Evolutionary conservation across 23 tunicate species (phyloP), one percentile per base, ranked within the genome.

Genomic region (Trididemnum nubilum): DNA sequence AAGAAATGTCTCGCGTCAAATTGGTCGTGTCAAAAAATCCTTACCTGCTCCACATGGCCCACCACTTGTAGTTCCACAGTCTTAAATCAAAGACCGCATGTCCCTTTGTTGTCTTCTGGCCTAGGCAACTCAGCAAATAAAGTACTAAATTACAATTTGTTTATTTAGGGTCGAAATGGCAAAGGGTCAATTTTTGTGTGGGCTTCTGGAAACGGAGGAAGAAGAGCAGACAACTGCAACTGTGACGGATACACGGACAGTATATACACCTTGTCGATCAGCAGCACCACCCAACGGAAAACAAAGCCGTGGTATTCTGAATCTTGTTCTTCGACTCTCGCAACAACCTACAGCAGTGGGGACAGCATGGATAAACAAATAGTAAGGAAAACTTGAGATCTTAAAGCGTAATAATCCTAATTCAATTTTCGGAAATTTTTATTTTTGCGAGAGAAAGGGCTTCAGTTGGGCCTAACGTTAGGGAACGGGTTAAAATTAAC

Each of bases 151-250:
- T n/a, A n/a, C n/a, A n/a, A 44, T 7, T 44, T 44, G 54, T 44
- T 44, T 44, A 31, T 59, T 0, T 66, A 96, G 92, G 99, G 99
- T 7, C 89, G 99, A 22, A 60, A 65, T 5, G 99, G 97, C n/a
- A 91, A 91, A 67, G 99, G 99, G 4, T 91, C 96, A 18, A 96
- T 96, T 30, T 96, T 96, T 64, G 99, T 96, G 1, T 96, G 99
- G 99, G 99, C 99, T 0, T 91, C 97, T 15, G 99, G 99, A 5
- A 96, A 96, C 36, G 99, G 99, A 15, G 99, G 99, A 28, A 58
- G 86, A 29, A 85, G 83, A 1, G 60, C 36, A 35, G 99, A 96
- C 70, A 89, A 96, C 69, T 96, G 99, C 57, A 96, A 96, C 72
- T 96, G 99, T 64, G 99, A 96, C 58, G 99, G 99, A 30, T 96